Conservation (phyloP, 2,113 vertebrate species). For the Oncorhynchus masou region DNA sequence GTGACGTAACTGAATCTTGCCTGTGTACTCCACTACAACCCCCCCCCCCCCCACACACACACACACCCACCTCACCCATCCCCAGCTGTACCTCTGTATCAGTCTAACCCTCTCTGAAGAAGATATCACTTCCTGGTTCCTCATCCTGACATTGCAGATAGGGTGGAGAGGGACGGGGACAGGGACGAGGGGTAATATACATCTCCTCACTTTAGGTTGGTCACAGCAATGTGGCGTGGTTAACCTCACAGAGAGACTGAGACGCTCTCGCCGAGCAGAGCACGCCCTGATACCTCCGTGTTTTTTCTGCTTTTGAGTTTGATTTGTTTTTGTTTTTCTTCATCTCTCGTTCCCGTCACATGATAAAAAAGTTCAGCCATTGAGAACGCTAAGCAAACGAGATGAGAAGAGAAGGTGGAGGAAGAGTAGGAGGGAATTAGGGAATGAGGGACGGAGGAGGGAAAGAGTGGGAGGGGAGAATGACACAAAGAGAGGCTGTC, state of each 20-base stretch:
- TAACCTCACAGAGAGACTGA: slow-evolving; percentile 48
- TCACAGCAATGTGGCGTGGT: slow-evolving; percentile 43
- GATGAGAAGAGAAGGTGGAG: slow-evolving; percentile 34
- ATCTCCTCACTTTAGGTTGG: slow-evolving; percentile 58
- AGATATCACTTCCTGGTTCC: background rate
- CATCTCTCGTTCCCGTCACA: slow-evolving; percentile 58
- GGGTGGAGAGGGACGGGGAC: slow-evolving; percentile 18
- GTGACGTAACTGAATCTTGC: slow-evolving; percentile 11
- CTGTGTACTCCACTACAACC: background rate
- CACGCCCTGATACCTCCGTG: background rate
- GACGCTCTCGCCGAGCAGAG: slow-evolving; percentile 17
- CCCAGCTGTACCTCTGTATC: background rate
- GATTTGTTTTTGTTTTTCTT: slow-evolving; percentile 66
- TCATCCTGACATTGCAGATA: background rate
- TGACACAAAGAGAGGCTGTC: slow-evolving; percentile 76
- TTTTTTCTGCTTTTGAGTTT: slow-evolving; percentile 45
- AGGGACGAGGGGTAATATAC: slow-evolving; percentile 40
- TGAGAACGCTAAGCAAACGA: slow-evolving; percentile 55
- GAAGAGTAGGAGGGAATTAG: slow-evolving; percentile 31
- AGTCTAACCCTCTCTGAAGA: background rate
- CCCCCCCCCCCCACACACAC: background rate
- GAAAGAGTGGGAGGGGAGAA: slow-evolving; percentile 26
- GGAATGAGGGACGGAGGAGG: slow-evolving; percentile 39
- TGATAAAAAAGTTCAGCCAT: slow-evolving; percentile 58
- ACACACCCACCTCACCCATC: background rate